Evolutionary conservation across 2,888 invertebrate genomes (phyloP).

Genomic region (Melipona bicolor): DNA sequence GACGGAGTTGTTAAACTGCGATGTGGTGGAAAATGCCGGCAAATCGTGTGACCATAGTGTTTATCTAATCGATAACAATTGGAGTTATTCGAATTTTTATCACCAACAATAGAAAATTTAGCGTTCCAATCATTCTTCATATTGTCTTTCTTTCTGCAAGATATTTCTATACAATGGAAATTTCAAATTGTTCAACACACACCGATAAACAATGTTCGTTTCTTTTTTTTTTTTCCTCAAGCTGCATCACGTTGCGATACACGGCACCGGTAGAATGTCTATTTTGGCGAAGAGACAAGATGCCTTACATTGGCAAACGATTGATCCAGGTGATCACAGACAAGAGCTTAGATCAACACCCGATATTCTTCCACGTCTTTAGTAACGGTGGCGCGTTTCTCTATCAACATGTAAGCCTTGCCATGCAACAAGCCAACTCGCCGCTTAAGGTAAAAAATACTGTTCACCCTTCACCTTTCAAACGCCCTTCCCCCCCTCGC

Average conservation of each 20-base stretch:
- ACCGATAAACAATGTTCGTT: constrained; percentile 3
- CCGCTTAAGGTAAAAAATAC: constrained; percentile 84
- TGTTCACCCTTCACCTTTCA: neutral
- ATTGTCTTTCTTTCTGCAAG: neutral
- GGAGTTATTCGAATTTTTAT: neutral
- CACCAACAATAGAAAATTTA: neutral
- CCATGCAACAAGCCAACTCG: constrained; percentile 85
- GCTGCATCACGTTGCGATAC: constrained; percentile 90
- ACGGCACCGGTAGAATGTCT: constrained; percentile 89
- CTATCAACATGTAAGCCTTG: constrained; percentile 88
- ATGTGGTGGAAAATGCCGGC: neutral
- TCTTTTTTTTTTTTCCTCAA: constrained; percentile 73
- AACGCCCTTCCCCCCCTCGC: neutral
- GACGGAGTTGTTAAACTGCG: neutral
- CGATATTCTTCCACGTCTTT: constrained; percentile 90
- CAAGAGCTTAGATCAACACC: constrained; percentile 89
- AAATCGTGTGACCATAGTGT: neutral
- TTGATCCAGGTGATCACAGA: constrained; percentile 88
- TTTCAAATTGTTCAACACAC: neutral
- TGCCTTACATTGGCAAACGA: constrained; percentile 87
- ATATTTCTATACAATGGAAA: neutral
- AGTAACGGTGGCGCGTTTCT: constrained; percentile 91
- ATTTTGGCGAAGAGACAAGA: constrained; percentile 87
- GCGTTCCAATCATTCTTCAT: neutral
- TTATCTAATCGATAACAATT: constrained; percentile 17